A percentile compares a stretch with the other conserved stretches of the same genome.
Evolutionary conservation across 2,888 invertebrate genomes (phyloP).

Genomic region (Thecophora atra): DNA sequence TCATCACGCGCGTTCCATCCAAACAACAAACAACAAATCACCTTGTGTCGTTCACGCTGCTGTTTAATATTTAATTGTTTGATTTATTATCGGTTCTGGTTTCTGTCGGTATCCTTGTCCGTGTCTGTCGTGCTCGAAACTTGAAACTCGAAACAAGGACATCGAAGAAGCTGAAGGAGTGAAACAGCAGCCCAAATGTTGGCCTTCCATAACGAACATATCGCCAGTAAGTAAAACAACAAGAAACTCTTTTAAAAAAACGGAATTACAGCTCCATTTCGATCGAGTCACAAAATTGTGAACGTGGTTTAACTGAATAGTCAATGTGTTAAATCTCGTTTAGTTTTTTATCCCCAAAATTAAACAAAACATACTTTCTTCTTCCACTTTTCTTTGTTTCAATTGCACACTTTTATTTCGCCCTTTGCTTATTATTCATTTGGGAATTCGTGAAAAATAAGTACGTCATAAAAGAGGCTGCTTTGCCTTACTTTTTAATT

Average conservation of each 20-base stretch:
- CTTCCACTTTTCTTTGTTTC: no score
- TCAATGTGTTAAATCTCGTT: no score
- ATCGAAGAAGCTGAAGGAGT: not conserved
- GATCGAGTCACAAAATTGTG: no score
- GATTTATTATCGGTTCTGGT: constrained; percentile 27
- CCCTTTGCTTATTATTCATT: no score
- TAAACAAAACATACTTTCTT: no score
- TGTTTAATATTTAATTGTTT: constrained; percentile 32
- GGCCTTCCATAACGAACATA: constrained; percentile 66
- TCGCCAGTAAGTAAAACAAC: constrained; percentile 62
- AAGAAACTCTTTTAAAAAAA: not conserved
- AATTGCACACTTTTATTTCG: no score
- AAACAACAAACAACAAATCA: not conserved
- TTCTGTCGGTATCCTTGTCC: not conserved
- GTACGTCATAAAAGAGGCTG: no score
- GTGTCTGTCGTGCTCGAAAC: not conserved
- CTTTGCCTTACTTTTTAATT: no score
- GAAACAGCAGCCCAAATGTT: constrained; percentile 56
- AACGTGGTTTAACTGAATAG: no score
- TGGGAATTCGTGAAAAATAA: no score
- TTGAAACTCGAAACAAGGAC: constrained; percentile 1
- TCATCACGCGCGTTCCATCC: not conserved
- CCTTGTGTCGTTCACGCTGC: not conserved
- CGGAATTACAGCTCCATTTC: not conserved
- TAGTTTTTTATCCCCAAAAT: no score